These are phyloP conservation scores for Cryptocephalus moraei DNA, from an alignment of 2,888 invertebrate genomes.

Conservation along the genomic window DNA sequence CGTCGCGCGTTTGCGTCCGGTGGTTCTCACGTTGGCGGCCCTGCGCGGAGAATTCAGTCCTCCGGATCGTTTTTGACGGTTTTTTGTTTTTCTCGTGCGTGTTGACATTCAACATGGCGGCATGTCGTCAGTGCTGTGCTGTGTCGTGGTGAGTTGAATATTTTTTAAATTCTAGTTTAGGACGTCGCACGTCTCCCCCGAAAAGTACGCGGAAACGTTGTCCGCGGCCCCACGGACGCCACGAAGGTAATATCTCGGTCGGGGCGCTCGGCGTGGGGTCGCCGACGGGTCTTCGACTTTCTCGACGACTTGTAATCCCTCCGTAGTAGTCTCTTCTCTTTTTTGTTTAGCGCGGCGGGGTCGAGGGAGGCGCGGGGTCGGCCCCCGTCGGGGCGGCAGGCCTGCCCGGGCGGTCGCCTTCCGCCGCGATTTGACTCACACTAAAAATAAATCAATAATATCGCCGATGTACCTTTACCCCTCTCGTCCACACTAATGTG, in stretches of 20 bases:
- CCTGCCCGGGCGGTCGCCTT: no score
- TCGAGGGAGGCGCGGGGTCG: no score
- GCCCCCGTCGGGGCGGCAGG: no score
- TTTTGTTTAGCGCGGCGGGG: no score
- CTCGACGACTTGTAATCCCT: no score
- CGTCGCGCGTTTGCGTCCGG: background rate
- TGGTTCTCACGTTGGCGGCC: no score
- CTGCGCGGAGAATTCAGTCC: no score
- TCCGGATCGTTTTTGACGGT: slow-evolving; percentile 8
- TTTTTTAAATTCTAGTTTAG: slow-evolving; percentile 25
- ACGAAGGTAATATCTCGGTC: no score
- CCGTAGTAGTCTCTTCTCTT: no score
- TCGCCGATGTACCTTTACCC: slow-evolving; percentile 26
- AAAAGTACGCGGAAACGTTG: slow-evolving; percentile 18
- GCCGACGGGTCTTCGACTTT: no score
- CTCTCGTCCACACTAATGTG: slow-evolving; percentile 9
- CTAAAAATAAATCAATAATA: slow-evolving; percentile 35
- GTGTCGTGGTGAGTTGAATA: slow-evolving; percentile 81
- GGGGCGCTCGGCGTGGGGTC: no score
- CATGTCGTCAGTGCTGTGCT: slow-evolving; percentile 94
- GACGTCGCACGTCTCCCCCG: slow-evolving; percentile 21
- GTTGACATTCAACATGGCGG: slow-evolving; percentile 90
- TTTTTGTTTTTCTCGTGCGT: slow-evolving; percentile 35
- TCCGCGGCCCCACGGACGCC: no score
- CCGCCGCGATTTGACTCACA: background rate